Percentiles rank a stretch among this genome's conserved stretches.
phyloP scores from a whole-genome alignment of 2,797 vertebrate genomes.

The Artibeus lituratus region DNA sequence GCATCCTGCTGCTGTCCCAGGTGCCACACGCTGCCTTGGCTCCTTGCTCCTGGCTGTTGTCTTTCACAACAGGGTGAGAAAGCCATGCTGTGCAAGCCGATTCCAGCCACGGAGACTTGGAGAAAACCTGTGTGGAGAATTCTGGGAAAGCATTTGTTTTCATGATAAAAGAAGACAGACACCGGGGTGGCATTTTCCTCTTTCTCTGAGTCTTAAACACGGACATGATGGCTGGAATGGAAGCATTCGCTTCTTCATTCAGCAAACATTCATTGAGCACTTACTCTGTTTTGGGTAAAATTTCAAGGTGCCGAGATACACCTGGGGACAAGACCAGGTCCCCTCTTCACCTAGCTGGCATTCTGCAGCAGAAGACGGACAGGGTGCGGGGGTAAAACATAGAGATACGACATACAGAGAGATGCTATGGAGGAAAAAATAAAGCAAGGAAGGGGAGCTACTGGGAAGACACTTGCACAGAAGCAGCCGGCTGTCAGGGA shows the following conservation, averaged over 20 bases:
- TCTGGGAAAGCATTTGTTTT: not conserved
- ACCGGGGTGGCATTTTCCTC: not conserved
- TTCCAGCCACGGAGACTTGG: not conserved
- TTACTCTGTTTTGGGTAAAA: not conserved
- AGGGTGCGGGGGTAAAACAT: not conserved
- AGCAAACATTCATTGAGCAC: not conserved
- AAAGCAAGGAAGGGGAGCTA: not conserved
- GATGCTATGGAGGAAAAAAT: not conserved
- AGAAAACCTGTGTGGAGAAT: not conserved
- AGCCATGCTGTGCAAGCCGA: not conserved
- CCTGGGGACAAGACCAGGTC: not conserved
- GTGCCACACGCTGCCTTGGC: fast-evolving
- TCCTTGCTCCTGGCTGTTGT: not conserved
- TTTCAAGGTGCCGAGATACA: not conserved
- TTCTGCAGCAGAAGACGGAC: not conserved
- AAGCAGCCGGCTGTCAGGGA: not conserved
- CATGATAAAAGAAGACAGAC: not conserved
- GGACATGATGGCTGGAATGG: fast-evolving
- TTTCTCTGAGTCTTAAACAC: not conserved
- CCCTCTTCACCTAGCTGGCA: not conserved
- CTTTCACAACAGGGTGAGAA: not conserved
- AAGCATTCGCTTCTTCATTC: not conserved
- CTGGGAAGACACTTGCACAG: not conserved
- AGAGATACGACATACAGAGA: not conserved
- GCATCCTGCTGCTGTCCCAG: not conserved